phyloP scores from a whole-genome alignment of 2,113 vertebrate genomes.

The Orientallactaga bullata region DNA sequence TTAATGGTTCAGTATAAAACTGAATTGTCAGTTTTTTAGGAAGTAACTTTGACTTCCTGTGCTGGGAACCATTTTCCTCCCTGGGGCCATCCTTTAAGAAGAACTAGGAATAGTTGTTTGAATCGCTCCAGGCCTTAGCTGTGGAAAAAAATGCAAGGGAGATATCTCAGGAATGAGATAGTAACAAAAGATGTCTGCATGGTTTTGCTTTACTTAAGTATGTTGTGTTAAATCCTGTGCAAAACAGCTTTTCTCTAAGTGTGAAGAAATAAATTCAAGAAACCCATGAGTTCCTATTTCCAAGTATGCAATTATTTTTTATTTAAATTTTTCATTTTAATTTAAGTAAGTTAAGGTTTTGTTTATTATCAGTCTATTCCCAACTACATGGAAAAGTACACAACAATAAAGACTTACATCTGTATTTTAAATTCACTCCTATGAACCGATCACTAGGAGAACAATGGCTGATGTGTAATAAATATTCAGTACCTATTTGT shows the following conservation, averaged over 20 bases:
- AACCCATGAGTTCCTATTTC: background rate
- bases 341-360: constrained; percentile 50
- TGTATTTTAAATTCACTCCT: constrained; percentile 39
- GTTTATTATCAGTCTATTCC: background rate
- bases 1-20: background rate
- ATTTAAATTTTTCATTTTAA: constrained; percentile 39
- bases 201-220: constrained; percentile 1
- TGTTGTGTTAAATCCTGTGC: constrained; percentile 24
- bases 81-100: background rate
- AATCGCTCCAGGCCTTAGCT: background rate
- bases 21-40: constrained; percentile 11
- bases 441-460: background rate
- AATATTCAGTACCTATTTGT: background rate
- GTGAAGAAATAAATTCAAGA: constrained; percentile 14
- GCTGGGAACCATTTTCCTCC: background rate
- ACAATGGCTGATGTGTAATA: background rate
- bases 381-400: background rate
- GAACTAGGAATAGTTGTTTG: background rate
- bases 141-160: background rate
- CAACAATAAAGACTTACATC: background rate
- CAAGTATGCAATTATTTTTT: constrained; percentile 14
- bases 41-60: constrained; percentile 21
- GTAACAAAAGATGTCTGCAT: constrained; percentile 12
- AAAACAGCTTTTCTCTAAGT: constrained; percentile 5
- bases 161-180: constrained; percentile 32